A percentile compares a stretch with the other conserved stretches of the same genome.
phyloP scores from a whole-genome alignment of 1,140 invertebrate genomes.

The Apis cerana region DNA sequence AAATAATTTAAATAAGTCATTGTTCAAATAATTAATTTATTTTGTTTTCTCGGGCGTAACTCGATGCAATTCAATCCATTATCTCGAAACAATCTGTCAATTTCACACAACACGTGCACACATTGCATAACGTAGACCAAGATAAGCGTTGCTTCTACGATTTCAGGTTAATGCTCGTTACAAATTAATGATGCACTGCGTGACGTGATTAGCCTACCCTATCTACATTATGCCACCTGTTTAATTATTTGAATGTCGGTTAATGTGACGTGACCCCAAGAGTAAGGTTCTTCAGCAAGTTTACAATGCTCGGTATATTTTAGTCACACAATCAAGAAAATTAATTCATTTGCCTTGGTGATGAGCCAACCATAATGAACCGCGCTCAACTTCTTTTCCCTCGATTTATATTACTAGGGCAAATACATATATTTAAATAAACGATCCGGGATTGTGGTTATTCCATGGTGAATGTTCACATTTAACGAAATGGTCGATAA shows the following conservation, averaged over 20 bases:
- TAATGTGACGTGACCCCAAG: constrained; percentile 6
- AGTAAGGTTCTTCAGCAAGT: neutral
- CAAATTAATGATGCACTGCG: constrained; percentile 18
- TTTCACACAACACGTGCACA: neutral
- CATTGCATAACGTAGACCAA: neutral
- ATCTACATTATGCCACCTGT: neutral
- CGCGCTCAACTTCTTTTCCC: neutral
- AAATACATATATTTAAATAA: constrained; percentile 1
- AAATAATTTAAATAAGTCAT: too few relatives aligned
- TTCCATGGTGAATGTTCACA: constrained; percentile 24
- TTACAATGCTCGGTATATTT: neutral
- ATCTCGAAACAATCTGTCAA: neutral
- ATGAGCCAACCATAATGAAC: neutral
- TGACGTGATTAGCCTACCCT: constrained; percentile 4
- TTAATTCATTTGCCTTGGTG: constrained; percentile 11
- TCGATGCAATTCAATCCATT: neutral
- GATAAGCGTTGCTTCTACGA: neutral
- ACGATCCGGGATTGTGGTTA: neutral
- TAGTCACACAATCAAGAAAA: constrained; percentile 25
- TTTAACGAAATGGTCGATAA: neutral
- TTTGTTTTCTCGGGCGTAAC: neutral
- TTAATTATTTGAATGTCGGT: constrained; percentile 33
- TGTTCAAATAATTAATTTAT: too few relatives aligned
- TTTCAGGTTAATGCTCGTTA: neutral
- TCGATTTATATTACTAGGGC: too few relatives aligned